phyloP scores from a whole-genome alignment of 2,113 vertebrate genomes.

The Pithys albifrons region DNA sequence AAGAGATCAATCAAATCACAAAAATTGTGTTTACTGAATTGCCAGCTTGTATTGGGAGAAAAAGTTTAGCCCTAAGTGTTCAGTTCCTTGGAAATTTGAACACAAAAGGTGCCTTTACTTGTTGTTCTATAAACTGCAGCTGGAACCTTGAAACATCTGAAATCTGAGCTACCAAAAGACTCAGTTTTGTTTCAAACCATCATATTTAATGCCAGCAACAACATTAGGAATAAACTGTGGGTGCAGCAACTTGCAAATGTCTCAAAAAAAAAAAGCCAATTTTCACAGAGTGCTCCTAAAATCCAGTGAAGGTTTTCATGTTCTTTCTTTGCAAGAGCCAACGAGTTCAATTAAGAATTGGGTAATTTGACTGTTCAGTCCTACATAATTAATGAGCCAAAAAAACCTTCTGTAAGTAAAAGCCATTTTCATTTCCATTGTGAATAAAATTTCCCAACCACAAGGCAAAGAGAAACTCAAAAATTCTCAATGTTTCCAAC shows the following conservation, averaged over 20 bases:
- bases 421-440: background rate
- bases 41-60: background rate
- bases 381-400: fast-evolving
- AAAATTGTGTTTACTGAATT: background rate
- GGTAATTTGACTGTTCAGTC: background rate
- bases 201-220: background rate
- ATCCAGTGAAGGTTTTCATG: background rate
- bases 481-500: background rate
- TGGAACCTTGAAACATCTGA: background rate
- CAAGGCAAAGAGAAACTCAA: background rate
- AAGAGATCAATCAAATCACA: background rate
- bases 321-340: background rate
- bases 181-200: background rate
- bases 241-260: background rate
- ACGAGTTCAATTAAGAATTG: background rate
- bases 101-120: background rate
- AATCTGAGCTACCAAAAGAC: background rate
- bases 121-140: background rate
- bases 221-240: background rate
- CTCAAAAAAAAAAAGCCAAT: background rate
- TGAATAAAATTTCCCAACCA: background rate
- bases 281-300: background rate
- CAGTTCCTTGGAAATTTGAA: background rate
- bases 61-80: background rate
- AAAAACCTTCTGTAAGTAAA: background rate